Base-by-base conservation (phyloP, 2,888 invertebrate species). In the Meta bourneti region DNA sequence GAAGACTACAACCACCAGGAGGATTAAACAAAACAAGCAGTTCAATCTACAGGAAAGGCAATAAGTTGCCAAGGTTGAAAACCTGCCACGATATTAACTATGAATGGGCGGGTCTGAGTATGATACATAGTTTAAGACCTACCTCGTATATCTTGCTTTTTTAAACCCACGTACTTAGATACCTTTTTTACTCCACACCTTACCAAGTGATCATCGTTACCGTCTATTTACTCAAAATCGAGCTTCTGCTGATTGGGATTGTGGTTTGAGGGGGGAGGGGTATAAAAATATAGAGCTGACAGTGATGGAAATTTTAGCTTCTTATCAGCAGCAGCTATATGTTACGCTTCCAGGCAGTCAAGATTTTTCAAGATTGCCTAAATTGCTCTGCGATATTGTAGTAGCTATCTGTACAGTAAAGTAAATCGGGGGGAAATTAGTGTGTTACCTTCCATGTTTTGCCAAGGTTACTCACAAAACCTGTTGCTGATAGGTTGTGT, bases 221-320 rank as follows among this genome's bases (percentile, higher is more conserved):
- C 20, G 82, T 71, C 82, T 82, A 82, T 89, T 89, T 82, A 81
- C 77, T 89, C 54, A 82, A 89, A 89, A 82, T 89, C 75, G 80
- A 72, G 89, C 82, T 82, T 82, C 82, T 89, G 82, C 74, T 82
- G 69, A 70, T 82, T 69, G 72, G 34, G 74, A 77, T 78, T 79
- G 34, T 77, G 75, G 34, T 48, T 75, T 75, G 49, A 71, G 74
- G 20, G 20, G 52, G 2, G 34, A 79, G 61, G 70, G 48, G 70
- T 80, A n/a, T 34, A 80, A 48, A 16, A 80, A 74, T 54, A 7
- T 54, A 7, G n/a, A 74, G 88, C 71, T 80, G 88, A 83, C 83
- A 83, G 83, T 74, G 83, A 88, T 81, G 88, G 88, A 88, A 88
- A 88, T 88, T 88, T 80, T 52, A 80, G 54, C 54, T 61, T 54